phyloP scores from a whole-genome alignment of 2,797 vertebrate genomes.

The Morus bassanus region DNA sequence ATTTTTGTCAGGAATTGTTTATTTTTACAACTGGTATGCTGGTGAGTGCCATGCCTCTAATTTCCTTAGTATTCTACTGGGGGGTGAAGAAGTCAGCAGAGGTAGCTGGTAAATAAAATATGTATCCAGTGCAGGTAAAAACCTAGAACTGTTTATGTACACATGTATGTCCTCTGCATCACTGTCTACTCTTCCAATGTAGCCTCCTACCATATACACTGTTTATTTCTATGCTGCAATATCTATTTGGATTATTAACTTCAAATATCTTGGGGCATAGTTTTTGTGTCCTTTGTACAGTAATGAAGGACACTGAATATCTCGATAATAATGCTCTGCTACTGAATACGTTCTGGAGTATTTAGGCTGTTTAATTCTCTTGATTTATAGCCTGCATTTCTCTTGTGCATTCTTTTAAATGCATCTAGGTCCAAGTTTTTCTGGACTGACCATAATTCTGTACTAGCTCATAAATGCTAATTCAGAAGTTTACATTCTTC shows the following conservation, averaged over 20 bases:
- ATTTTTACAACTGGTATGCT: neutral
- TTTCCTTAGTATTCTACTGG: neutral
- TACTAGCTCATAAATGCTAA: neutral
- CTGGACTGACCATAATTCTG: neutral
- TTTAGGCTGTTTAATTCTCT: neutral
- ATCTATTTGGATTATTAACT: neutral
- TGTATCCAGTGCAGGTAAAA: neutral
- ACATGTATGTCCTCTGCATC: neutral
- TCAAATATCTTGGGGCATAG: neutral
- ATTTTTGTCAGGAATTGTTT: neutral
- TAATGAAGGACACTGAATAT: neutral
- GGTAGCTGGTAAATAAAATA: neutral
- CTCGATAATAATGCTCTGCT: neutral
- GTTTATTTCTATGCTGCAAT: neutral
- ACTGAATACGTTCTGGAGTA: neutral
- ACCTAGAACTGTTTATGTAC: neutral
- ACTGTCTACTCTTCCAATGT: neutral
- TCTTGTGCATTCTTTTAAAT: neutral
- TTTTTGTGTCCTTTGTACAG: neutral
- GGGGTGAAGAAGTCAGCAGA: neutral
- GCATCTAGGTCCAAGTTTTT: neutral
- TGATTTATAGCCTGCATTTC: slow-evolving; percentile 5
- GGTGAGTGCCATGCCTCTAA: neutral
- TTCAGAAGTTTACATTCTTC: neutral
- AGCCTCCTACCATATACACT: neutral